Conservation (phyloP, 2,888 invertebrate genomes). For the Polymixis lichenea region DNA sequence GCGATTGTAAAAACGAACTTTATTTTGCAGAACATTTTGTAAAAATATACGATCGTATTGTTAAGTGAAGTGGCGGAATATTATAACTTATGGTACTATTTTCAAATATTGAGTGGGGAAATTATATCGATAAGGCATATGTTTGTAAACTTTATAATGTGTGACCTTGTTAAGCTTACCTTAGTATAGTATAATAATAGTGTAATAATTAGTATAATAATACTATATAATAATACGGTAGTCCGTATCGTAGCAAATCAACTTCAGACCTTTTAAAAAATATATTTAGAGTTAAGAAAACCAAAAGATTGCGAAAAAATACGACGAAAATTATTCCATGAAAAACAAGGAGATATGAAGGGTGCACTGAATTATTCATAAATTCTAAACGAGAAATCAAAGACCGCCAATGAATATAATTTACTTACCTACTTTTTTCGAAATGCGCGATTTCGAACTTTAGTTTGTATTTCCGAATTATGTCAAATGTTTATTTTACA, state of each 20-base stretch:
- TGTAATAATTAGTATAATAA: too few species aligned
- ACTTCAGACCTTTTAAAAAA: constrained; percentile 2
- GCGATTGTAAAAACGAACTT: constrained; percentile 59
- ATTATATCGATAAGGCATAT: constrained; percentile 17
- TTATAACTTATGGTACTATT: constrained; percentile 42
- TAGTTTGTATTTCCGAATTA: constrained; percentile 44
- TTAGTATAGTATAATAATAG: too few species aligned
- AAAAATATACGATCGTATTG: constrained; percentile 54
- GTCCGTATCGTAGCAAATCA: background rate
- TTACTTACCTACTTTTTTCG: constrained; percentile 40
- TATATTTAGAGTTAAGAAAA: constrained; percentile 19
- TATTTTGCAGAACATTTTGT: constrained; percentile 59
- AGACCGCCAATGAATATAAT: constrained; percentile 69
- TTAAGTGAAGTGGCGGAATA: constrained; percentile 52
- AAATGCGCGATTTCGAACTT: constrained; percentile 29
- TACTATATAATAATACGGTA: too few species aligned
- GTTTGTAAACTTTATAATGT: background rate
- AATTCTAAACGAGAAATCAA: constrained; percentile 69
- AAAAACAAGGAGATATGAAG: constrained; percentile 62
- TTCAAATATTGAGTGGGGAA: constrained; percentile 29
- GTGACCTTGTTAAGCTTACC: too few species aligned
- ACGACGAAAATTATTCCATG: constrained; percentile 39
- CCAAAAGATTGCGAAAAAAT: constrained; percentile 18
- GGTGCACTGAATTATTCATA: constrained; percentile 70
- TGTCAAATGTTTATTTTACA: background rate